These are phyloP conservation scores for Zhuqinia jingwanae DNA, from an alignment of 2,888 invertebrate species.

Conservation along the genomic window DNA sequence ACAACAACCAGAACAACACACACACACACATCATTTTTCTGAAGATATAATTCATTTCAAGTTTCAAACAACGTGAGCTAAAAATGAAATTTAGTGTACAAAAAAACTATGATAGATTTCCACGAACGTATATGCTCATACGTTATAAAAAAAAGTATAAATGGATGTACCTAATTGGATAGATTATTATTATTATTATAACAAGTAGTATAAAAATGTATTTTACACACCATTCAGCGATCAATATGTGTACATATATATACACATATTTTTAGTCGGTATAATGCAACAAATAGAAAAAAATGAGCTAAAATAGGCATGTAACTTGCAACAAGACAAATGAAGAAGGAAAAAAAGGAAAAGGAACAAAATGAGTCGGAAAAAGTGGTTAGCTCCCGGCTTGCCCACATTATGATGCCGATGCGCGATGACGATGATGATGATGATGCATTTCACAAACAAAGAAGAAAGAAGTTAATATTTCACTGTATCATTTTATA, in stretches of 20 bases:
- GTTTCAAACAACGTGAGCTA: constrained; percentile 41
- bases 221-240: too few relatives aligned
- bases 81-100: constrained; percentile 50
- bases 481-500: too few relatives aligned
- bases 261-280: constrained; percentile 12
- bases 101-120: constrained; percentile 53
- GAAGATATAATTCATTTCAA: background rate
- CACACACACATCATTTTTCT: background rate
- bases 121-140: constrained; percentile 26
- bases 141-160: too few relatives aligned
- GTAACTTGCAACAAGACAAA: background rate
- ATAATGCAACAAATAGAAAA: background rate
- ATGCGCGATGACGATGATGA: constrained; percentile 10
- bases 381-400: constrained; percentile 62
- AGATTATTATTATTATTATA: constrained; percentile 35
- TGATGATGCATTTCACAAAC: background rate
- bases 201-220: background rate
- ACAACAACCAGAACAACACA: background rate
- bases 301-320: too few relatives aligned
- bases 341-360: constrained; percentile 32
- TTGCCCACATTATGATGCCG: background rate
- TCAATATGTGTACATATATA: background rate
- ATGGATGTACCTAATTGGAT: constrained; percentile 25
- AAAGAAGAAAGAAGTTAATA: background rate
- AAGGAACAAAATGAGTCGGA: constrained; percentile 27